Percentiles rank a stretch among this genome's conserved stretches.
phyloP scores from a whole-genome alignment of 2,113 vertebrate genomes.

The Lepisosteus oculatus region DNA sequence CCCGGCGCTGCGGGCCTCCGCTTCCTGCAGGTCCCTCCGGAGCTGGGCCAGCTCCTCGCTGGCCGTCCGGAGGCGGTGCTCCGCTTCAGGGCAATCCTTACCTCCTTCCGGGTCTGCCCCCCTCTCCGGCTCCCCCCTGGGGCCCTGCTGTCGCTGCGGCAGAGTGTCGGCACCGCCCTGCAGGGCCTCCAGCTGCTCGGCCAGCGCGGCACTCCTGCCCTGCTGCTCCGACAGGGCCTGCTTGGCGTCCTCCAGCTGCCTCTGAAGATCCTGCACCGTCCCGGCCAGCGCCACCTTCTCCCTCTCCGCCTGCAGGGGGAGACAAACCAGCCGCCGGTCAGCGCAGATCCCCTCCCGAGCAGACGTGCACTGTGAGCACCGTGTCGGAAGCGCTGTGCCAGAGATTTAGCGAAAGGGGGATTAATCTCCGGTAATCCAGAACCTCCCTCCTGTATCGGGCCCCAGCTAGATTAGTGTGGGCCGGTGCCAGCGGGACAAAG shows the following conservation, averaged over 20 bases:
- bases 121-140: slow-evolving; percentile 5
- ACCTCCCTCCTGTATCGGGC: no score
- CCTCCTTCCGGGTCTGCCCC: neutral
- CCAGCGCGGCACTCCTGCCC: slow-evolving; percentile 60
- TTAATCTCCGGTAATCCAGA: no score
- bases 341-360: no score
- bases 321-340: neutral
- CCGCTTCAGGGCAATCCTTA: slow-evolving; percentile 58
- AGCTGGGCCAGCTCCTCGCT: slow-evolving; percentile 62
- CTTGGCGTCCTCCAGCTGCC: slow-evolving; percentile 63
- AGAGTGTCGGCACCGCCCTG: slow-evolving; percentile 25
- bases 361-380: no score
- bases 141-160: neutral
- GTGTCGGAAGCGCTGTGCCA: no score
- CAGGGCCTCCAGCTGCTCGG: slow-evolving; percentile 58
- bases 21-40: slow-evolving; percentile 64
- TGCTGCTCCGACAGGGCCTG: slow-evolving; percentile 67
- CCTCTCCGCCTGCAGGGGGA: slow-evolving; percentile 58
- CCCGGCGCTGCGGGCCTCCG: slow-evolving; percentile 50
- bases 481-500: no score
- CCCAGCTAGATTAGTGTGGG: no score
- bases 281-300: slow-evolving; percentile 62
- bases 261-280: slow-evolving; percentile 70
- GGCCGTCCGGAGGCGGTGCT: slow-evolving; percentile 57
- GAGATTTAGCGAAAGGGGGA: no score